Conservation (phyloP, 2,888 invertebrate genomes). For the Melipona beecheii region DNA sequence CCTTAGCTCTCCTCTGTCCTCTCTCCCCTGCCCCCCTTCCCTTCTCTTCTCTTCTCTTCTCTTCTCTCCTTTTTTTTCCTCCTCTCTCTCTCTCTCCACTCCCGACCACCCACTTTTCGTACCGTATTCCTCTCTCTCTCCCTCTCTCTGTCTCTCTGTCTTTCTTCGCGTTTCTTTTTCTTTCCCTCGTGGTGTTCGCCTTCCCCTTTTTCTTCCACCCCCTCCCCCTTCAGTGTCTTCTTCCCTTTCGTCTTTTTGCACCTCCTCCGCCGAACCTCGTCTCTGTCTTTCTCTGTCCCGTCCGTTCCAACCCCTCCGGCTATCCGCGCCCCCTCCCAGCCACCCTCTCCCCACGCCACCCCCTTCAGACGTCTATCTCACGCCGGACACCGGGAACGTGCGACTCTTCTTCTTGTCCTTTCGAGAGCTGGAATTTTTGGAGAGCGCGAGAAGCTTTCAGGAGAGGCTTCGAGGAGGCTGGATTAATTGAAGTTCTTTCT, state of each 20-base stretch:
- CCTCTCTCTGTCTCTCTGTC: conserved; percentile 16
- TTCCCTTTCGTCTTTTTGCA: conserved; percentile 20
- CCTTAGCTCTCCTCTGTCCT: conserved; percentile 37
- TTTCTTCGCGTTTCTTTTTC: conserved; percentile 25
- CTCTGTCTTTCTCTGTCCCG: too few species aligned
- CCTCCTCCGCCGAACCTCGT: too few species aligned
- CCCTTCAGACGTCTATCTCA: conserved; percentile 10
- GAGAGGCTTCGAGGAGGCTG: neutral
- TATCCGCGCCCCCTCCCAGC: too few species aligned
- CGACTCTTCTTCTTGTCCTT: conserved; percentile 28
- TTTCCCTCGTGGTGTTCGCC: conserved; percentile 31
- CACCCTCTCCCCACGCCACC: neutral
- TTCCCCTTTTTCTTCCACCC: conserved; percentile 32
- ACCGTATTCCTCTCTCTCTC: neutral
- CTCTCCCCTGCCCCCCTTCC: conserved; percentile 28
- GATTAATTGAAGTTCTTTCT: neutral
- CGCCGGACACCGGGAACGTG: conserved; percentile 45
- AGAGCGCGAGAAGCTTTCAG: neutral
- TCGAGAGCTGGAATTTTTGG: neutral
- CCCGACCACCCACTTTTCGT: conserved; percentile 30
- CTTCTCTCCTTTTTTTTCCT: conserved; percentile 17
- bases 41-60: conserved; percentile 26
- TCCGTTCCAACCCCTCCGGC: too few species aligned
- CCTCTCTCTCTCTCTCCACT: conserved; percentile 18
- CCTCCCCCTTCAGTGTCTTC: conserved; percentile 26